A percentile compares a stretch with the other conserved stretches of the same genome.
These are phyloP conservation scores for Phallusia fumigata DNA, from an alignment of 23 tunicate genomes.

Conservation along the genomic window DNA sequence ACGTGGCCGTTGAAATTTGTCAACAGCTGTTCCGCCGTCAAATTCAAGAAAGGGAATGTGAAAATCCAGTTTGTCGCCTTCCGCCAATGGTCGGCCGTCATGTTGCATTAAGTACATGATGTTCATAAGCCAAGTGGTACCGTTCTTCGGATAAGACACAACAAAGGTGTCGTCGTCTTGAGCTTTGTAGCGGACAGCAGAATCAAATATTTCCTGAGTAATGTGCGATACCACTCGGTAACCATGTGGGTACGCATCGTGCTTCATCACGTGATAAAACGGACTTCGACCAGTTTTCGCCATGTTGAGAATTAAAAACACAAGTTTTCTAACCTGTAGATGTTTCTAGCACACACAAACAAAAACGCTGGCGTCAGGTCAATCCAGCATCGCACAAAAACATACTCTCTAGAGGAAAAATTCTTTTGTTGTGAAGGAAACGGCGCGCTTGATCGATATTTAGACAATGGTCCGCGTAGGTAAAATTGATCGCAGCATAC, in stretches of 20 bases:
- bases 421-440: no score
- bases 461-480: no score
- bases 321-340: no score
- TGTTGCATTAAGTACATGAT: conserved; percentile 29
- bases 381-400: no score
- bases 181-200: conserved; percentile 31
- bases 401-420: no score
- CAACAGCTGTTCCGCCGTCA: conserved; percentile 13
- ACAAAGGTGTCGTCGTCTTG: conserved; percentile 28
- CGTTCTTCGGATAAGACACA: conserved; percentile 48
- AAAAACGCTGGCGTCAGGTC: no score
- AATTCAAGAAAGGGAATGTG: conserved; percentile 37
- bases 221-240: neutral
- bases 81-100: conserved; percentile 6
- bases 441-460: no score
- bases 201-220: conserved; percentile 21
- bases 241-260: conserved; percentile 1
- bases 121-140: conserved; percentile 62
- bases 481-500: no score
- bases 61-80: conserved; percentile 18
- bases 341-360: no score
- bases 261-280: conserved; percentile 18
- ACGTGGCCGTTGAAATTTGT: conserved; percentile 24
- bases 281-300: neutral
- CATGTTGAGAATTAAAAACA: no score